Conservation (phyloP, 2,113 vertebrate species). For the Puffinus mauretanicus region DNA sequence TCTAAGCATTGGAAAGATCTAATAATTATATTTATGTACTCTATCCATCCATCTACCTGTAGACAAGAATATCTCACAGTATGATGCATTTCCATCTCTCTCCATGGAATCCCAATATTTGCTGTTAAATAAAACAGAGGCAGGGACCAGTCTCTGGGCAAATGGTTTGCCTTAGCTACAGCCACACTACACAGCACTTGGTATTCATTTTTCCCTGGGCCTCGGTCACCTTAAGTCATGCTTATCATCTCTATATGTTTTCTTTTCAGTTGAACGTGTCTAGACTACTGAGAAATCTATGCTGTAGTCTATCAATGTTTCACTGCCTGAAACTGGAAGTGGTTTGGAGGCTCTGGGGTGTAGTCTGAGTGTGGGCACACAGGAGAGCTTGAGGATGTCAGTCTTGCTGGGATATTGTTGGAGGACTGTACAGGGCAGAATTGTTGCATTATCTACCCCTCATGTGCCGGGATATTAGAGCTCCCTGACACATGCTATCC, state of each 20-base stretch:
- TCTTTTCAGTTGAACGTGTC: background rate
- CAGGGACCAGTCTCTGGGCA: background rate
- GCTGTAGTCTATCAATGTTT: background rate
- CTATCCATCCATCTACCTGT: background rate
- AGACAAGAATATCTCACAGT: background rate
- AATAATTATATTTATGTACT: background rate
- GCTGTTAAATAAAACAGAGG: background rate
- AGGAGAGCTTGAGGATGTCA: background rate
- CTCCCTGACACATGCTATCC: background rate
- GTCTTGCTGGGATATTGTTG: background rate
- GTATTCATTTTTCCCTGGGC: background rate
- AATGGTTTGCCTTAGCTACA: background rate
- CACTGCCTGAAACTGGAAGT: background rate
- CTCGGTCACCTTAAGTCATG: background rate
- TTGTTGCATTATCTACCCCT: accelerated
- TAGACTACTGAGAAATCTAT: background rate
- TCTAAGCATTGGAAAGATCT: background rate
- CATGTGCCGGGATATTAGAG: background rate
- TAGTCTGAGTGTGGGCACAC: background rate
- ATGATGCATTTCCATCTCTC: background rate
- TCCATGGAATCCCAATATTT: background rate
- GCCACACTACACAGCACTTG: background rate
- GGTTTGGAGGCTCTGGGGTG: background rate
- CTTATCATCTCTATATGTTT: background rate
- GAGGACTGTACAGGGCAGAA: background rate